phyloP scores from a whole-genome alignment of 2,888 invertebrate species.

The Cheilosia vulpina region DNA sequence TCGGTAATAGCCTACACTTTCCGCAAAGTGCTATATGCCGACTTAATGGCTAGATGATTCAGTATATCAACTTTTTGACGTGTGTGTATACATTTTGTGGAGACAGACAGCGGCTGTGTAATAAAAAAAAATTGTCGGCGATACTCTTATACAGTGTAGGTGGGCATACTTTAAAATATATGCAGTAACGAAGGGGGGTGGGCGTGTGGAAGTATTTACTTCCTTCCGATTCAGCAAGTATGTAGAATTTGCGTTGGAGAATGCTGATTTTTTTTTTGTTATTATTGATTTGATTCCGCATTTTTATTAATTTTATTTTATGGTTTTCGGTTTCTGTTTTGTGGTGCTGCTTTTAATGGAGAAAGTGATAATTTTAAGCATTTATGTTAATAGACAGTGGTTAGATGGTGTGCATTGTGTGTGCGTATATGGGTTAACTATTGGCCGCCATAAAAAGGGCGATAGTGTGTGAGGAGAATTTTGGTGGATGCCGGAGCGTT shows the following conservation, averaged over 20 bases:
- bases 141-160: conserved; percentile 9
- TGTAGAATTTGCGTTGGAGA: conserved; percentile 43
- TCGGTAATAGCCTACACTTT: conserved; percentile 19
- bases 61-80: conserved; percentile 53
- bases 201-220: conserved; percentile 60
- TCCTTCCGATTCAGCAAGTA: conserved; percentile 64
- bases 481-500: background rate
- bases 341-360: conserved; percentile 32
- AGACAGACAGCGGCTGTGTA: conserved; percentile 24
- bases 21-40: background rate
- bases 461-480: conserved; percentile 14
- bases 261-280: conserved; percentile 9
- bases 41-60: conserved; percentile 49
- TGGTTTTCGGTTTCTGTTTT: conserved; percentile 24
- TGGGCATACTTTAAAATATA: background rate
- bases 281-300: conserved; percentile 10
- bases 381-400: conserved; percentile 13
- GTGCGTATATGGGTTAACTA: background rate
- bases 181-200: conserved; percentile 23
- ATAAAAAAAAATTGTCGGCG: conserved; percentile 37
- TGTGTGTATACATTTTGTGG: conserved; percentile 8
- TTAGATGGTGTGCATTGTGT: background rate
- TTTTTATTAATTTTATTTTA: background rate
- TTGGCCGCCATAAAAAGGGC: conserved; percentile 14
- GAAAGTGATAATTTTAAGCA: conserved; percentile 51